Base-by-base conservation (phyloP, 2,797 vertebrate species). In the Dicrostonyx torquatus region DNA sequence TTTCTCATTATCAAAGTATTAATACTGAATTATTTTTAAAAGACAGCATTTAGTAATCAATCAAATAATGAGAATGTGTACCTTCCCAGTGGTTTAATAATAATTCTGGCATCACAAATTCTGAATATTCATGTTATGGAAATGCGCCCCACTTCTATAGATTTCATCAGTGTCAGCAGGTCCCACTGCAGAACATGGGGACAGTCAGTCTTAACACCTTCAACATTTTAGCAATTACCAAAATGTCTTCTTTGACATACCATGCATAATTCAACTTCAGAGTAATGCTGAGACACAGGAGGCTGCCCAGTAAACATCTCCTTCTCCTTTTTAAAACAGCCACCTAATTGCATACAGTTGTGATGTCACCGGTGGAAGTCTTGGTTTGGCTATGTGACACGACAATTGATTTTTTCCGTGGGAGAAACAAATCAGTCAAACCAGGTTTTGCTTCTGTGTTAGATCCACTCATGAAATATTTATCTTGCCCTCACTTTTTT, bases 41-140 rank as follows among this genome's bases (percentile, higher is more conserved):
- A 96, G 86, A 72, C 79, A 94, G 72, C 14, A 79, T 94, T 97
- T 96, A 96, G 90, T 92, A 87, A 94, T 97, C 94, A 94, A 96
- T 97, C 86, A 97, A 97, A 95, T 97, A 97, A 96, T 94, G 58
- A 96, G 92, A 96, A 93, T 11, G 66, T 94, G 92, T 97, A 96
- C 89, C 90, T 96, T 97, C 94, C 84, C 94, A 95, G 93, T 53
- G 80, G 92, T 97, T 97, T 97, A 97, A 97, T 97, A 97, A 97
- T 96, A 97, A 97, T 97, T 95, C 95, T 96, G 96, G 90, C 94
- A 96, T 97, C 96, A 97, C 90, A 89, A 96, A 87, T 12, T 50
- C 94, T 97, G 96, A 97, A 97, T 97, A 97, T 97, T 97, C 97
- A 97, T 97, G 89, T 82, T 97, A 97, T 97, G 96, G 96, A 96